Evolutionary conservation across 2,888 invertebrate species (phyloP).

Genomic region (Stenotaenia linearis): DNA sequence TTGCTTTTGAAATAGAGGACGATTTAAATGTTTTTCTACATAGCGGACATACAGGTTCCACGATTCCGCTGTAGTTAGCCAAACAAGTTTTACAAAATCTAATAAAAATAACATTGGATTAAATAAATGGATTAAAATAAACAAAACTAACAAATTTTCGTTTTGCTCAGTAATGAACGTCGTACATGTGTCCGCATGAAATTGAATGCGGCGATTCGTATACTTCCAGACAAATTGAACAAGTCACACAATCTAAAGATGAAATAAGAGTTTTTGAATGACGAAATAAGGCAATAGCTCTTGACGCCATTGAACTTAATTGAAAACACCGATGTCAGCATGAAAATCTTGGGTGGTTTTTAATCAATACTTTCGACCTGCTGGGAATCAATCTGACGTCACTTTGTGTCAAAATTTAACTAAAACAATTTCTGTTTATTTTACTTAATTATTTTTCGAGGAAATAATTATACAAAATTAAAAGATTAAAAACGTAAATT

Average conservation of each 20-base stretch:
- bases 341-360: too few species aligned
- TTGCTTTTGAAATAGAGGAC: constrained; percentile 14
- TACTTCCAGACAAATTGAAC: not conserved
- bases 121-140: not conserved
- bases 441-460: too few species aligned
- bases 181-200: not conserved
- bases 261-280: not conserved
- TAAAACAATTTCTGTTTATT: too few species aligned
- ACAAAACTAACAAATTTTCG: not conserved
- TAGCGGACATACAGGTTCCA: constrained; percentile 33
- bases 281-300: not conserved
- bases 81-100: constrained; percentile 28
- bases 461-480: too few species aligned
- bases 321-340: too few species aligned
- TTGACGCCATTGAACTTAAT: not conserved
- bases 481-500: not conserved
- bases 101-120: not conserved
- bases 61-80: constrained; percentile 24
- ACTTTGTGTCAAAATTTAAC: too few species aligned
- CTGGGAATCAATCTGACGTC: too few species aligned
- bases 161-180: not conserved
- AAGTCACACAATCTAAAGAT: not conserved
- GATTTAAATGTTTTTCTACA: constrained; percentile 29
- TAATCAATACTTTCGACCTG: too few species aligned
- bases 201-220: not conserved